Percentiles rank a stretch among this genome's conserved stretches.
These are phyloP conservation scores for Sturnira hondurensis DNA, from an alignment of 2,113 vertebrate species.

Conservation along the genomic window DNA sequence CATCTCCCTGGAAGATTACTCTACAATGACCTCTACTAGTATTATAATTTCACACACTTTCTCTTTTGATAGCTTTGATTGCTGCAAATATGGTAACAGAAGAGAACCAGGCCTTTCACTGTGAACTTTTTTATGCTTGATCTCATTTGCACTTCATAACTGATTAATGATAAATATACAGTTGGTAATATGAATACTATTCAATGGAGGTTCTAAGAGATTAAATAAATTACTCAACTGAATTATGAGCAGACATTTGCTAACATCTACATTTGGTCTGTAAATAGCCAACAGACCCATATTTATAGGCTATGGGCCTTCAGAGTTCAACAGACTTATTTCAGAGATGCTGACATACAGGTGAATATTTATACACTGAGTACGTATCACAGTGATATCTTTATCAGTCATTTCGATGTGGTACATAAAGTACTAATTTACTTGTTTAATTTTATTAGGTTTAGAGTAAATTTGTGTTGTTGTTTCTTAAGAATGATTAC, in stretches of 20 bases:
- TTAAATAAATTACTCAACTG: neutral
- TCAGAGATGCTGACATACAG: neutral
- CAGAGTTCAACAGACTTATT: neutral
- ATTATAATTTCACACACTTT: neutral
- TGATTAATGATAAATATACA: neutral
- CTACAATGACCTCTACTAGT: fast-evolving
- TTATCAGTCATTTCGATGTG: neutral
- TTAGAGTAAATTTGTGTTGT: neutral
- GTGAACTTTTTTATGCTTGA: neutral
- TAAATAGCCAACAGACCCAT: neutral
- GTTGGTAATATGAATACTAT: neutral
- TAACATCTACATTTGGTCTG: neutral
- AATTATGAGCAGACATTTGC: neutral
- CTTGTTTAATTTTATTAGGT: neutral
- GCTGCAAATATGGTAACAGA: neutral
- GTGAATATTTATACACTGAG: neutral
- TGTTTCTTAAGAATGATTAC: neutral
- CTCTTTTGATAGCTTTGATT: neutral
- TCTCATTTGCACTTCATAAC: neutral
- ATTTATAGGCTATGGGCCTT: neutral
- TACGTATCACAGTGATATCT: neutral
- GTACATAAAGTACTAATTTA: neutral
- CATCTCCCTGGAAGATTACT: no score
- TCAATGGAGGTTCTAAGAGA: neutral
- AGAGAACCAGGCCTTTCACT: neutral